Evolutionary conservation across 2,888 invertebrate genomes (phyloP), one percentile per base, ranked within the genome.

Genomic region (Megaustenia siamemsis): DNA sequence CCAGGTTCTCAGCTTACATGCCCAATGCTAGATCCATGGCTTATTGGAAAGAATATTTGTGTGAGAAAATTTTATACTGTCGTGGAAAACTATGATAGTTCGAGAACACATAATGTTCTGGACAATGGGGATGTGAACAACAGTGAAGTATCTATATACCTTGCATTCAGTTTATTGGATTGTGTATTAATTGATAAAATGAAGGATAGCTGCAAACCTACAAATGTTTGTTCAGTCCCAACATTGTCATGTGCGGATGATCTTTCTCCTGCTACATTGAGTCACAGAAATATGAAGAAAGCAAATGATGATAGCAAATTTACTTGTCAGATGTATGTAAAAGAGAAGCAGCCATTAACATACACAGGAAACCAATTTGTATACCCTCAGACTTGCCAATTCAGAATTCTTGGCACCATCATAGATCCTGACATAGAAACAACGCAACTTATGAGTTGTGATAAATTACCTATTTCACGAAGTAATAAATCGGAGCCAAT

Each of bases 301-400:
- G n/a, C 1, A 66, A 60, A 63, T 32, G 21, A n/a, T 40, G 40
- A 66, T n/a, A 10, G 43, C 15, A 66, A 66, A 12, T n/a, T 28
- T 43, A 32, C 12, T 32, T 32, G 43, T 28, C 45, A 40, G 5
- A 21, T 78, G 0, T 66, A 28, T 78, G 66, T 78, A 24, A 18
- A 8, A 32, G 78, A 78, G 38, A 78, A 78, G 66, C 78, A 78
- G 21, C 63, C 78, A 40, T 78, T 78, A 43, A 66, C 66, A 28
- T 78, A 40, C 32, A n/a, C 60, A 40, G 56, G 32, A 4, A 76
- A 32, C 35, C 24, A 18, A 12, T 56, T 38, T 38, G 24, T n/a
- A 18, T n/a, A 60, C 0, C 12, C 0, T 35, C 18, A 75, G 15
- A n/a, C 3, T 18, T 56, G 21, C 60, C 76, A 77, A 60, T 77